Evolutionary conservation across 2,113 vertebrate genomes (phyloP).

Genomic region (Piprites chloris): DNA sequence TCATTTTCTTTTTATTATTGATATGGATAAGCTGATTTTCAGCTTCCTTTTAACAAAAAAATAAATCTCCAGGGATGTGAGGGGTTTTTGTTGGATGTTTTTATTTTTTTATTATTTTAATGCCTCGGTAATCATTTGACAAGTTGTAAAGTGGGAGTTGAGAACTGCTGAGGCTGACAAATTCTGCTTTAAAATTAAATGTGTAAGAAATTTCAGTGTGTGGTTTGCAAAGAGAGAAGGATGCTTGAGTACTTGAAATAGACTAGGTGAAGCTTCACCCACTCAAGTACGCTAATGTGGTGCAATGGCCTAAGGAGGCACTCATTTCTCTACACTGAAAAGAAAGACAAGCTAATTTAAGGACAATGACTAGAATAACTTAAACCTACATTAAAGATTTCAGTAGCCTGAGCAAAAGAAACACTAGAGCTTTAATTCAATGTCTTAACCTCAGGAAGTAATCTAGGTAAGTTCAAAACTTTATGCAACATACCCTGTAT

Average conservation of each 20-base stretch:
- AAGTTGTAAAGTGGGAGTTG: constrained; percentile 10
- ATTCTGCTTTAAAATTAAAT: constrained; percentile 17
- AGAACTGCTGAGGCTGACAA: constrained; percentile 16
- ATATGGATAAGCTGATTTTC: not conserved
- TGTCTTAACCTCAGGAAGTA: not conserved
- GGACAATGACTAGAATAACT: not conserved
- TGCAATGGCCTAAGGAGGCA: not conserved
- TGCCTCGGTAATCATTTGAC: not conserved
- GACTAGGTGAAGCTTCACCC: not conserved
- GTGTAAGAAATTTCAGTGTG: not conserved
- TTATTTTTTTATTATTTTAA: not conserved
- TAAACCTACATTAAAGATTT: not conserved
- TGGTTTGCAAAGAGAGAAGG: not conserved
- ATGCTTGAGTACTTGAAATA: not conserved
- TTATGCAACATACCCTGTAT: not conserved
- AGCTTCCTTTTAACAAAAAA: not conserved
- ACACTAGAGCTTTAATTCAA: not conserved
- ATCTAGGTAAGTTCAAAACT: not conserved
- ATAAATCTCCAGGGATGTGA: not conserved
- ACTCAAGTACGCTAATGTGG: not conserved
- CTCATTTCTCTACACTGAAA: not conserved
- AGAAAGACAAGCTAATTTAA: not conserved
- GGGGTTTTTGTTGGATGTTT: too few species aligned
- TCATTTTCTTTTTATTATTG: not conserved
- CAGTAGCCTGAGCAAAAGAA: not conserved